Base-by-base conservation (phyloP, 2,797 vertebrate genomes). In the Novumbra hubbsi region DNA sequence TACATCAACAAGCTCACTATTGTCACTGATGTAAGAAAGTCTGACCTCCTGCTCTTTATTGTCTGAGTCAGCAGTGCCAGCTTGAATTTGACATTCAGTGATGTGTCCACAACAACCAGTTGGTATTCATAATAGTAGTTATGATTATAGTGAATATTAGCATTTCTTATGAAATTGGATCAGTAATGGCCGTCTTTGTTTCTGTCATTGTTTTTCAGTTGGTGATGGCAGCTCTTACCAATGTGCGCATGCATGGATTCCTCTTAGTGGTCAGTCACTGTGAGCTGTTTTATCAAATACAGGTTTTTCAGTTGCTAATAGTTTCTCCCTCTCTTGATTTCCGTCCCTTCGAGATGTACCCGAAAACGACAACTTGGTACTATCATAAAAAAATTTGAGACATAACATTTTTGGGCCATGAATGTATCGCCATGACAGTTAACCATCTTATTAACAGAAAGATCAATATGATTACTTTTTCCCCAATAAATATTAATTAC, bases 1-100 rank as follows among this genome's bases (percentile, higher is more conserved):
- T 96, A 95, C 77, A 90, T 96, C 75, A 93, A 89, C 75, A 94
- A 94, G 83, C 91, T 96, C 1, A 90, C 90, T 68, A 85, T 95
- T 86, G 89, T 95, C 81, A 93, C 83, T 12, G 90, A 95, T 0
- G 95, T 96, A 89, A 93, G 91, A 72, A 16, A 28, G 62, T 27
- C 24, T 24, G 60, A 63, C 14, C 14, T 24, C 60, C 60, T 63
- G 12, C 60, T 63, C 15, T 28, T 5, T 7, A 7, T 30, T 2
- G 30, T 68, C 21, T 28, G 0, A 57, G 21, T 34, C 8, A 52
- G n/a, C 32, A 49, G 24, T 63, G 15, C 9, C 3, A 9, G 30
- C 27, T 0, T 63, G 2, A 5, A 24, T 28, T 14, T 63, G 8
- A 11, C 60, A 15, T 63, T 65, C 17, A 65, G 17, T 65, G 28